phyloP scores from a whole-genome alignment of 2,113 vertebrate genomes.

The Crotalus horridus region DNA sequence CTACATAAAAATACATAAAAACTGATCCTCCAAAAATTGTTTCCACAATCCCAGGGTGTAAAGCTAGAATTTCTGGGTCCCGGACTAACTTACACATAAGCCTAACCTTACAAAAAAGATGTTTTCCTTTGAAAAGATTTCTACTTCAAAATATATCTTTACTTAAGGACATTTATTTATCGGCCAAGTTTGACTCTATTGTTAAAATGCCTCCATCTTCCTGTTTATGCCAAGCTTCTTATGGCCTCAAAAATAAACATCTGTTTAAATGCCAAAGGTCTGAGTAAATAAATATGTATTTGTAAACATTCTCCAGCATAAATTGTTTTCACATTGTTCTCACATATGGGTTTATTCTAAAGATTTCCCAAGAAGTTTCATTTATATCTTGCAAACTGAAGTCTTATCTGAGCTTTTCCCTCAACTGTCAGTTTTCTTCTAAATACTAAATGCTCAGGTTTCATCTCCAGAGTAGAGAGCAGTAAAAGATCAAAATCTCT shows the following conservation, averaged over 20 bases:
- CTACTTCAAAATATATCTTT: neutral
- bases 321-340: neutral
- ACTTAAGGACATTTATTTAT: neutral
- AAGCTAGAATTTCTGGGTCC: neutral
- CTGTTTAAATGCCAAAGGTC: neutral
- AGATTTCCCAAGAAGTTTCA: neutral
- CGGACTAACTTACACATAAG: neutral
- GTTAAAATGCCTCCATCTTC: neutral
- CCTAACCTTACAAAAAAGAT: neutral
- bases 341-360: neutral
- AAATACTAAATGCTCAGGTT: neutral
- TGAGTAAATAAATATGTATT: neutral
- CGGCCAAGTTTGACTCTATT: neutral
- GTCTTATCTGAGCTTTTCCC: neutral
- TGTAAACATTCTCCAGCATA: neutral
- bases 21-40: neutral
- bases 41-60: neutral
- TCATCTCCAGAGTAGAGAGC: neutral
- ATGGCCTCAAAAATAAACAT: neutral
- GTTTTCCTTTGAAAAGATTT: neutral
- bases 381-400: neutral
- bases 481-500: neutral
- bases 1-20: neutral
- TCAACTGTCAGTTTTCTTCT: neutral
- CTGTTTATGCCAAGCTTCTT: neutral